These are phyloP conservation scores for Ardeotis arabs DNA, from an alignment of 2,113 vertebrate genomes.

Conservation along the genomic window DNA sequence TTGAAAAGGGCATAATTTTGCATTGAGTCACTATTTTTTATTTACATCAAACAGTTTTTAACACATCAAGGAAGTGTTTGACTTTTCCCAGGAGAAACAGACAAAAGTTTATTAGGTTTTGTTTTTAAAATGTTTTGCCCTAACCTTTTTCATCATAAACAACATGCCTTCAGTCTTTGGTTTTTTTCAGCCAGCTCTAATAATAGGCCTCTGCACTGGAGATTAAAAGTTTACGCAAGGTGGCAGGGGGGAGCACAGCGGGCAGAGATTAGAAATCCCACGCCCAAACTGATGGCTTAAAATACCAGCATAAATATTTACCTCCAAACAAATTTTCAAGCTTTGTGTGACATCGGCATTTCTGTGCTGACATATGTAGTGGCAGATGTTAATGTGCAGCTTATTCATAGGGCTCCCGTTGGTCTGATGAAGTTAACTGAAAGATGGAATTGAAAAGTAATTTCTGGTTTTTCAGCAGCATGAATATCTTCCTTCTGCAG, in stretches of 20 bases:
- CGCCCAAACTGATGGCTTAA: neutral
- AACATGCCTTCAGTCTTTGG: neutral
- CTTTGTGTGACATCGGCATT: neutral
- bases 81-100: neutral
- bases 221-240: constrained; percentile 57
- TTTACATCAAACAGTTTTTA: neutral
- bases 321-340: neutral
- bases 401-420: neutral
- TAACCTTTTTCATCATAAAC: neutral
- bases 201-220: constrained; percentile 2
- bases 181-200: neutral
- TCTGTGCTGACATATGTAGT: neutral
- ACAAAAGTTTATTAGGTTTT: neutral
- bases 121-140: neutral
- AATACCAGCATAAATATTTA: neutral
- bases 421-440: neutral
- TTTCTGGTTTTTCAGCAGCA: neutral
- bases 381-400: neutral
- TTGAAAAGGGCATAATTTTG: neutral
- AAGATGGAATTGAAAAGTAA: neutral
- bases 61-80: neutral
- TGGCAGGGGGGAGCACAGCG: neutral
- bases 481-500: constrained; percentile 5
- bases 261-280: neutral
- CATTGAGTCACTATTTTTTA: neutral